Base-by-base conservation (phyloP, 2,888 invertebrate species). In the Disparrhopalites patrizii region DNA sequence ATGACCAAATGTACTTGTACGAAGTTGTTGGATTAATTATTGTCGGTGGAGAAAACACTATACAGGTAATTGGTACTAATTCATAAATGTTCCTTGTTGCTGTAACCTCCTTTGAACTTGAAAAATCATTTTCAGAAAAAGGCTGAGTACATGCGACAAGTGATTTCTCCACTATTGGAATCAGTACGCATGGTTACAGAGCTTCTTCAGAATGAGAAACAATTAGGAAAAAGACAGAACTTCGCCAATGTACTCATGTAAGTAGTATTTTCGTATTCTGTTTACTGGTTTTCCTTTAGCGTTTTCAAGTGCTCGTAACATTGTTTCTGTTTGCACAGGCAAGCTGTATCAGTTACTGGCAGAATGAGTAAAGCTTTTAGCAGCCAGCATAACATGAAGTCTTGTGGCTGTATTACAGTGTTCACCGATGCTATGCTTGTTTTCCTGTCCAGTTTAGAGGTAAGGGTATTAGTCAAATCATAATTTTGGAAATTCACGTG, bases 291-390 rank as follows among this genome's bases (percentile, higher is more conserved):
- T 10, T 36, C 38, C 15, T 36, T 36, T 15, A 13, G 38, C 15
- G 10, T 13, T 36, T 15, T 15, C 10, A 8, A 18, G 8, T 50
- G 8, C 18, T 50, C 18, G 8, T 50, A 50, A n/a, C 18, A 13
- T 13, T 50, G n/a, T n/a, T n/a, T n/a, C n/a, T n/a, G n/a, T n/a
- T n/a, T 30, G 30, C 5, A 43, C 51, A 79, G 79, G 61, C 81
- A 82, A 76, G 81, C 82, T 40, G 82, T 84, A 77, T 79, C 81
- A 18, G 79, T 82, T 62, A 82, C 82, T 74, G 83, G 83, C 70
- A 81, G 84, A 20, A 80, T 82, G 55, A 83, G 83, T 73, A 84
- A 85, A 77, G 83, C 83, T 1, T 85, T 85, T 76, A 81, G 81
- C 31, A 81, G 80, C 71, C 81, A 81, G 50, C 79, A 80, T 71